A percentile compares a stretch with the other conserved stretches of the same genome.
phyloP scores from a whole-genome alignment of 2,888 invertebrate species.

The Hyposoter dolosus region DNA sequence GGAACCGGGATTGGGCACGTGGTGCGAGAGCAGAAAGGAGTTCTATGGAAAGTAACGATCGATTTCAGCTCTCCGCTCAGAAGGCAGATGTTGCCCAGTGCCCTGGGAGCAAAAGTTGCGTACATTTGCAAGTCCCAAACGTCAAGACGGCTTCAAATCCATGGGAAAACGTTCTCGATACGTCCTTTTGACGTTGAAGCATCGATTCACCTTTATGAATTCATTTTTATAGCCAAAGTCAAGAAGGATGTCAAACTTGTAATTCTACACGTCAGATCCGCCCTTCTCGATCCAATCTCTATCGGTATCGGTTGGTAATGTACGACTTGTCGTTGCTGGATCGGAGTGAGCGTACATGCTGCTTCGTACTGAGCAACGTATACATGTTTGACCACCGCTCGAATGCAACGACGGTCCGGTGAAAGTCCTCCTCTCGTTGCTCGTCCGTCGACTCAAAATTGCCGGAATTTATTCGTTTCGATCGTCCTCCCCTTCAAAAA shows the following conservation, averaged over 20 bases:
- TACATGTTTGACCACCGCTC: slow-evolving; percentile 49
- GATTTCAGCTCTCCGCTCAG: slow-evolving; percentile 58
- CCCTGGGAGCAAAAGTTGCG: slow-evolving; percentile 48
- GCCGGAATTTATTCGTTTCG: slow-evolving; percentile 47
- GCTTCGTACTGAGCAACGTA: slow-evolving; percentile 20
- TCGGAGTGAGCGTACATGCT: background rate
- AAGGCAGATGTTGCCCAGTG: slow-evolving; percentile 63
- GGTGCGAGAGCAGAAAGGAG: slow-evolving; percentile 45
- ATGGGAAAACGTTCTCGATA: background rate
- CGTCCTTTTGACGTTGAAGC: background rate
- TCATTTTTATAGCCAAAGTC: background rate
- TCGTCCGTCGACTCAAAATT: slow-evolving; percentile 31
- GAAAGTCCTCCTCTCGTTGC: slow-evolving; percentile 46
- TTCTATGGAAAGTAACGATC: slow-evolving; percentile 67
- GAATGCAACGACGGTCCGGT: slow-evolving; percentile 40
- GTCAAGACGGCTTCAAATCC: background rate
- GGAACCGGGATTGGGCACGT: slow-evolving; percentile 33
- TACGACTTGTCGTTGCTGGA: slow-evolving; percentile 33
- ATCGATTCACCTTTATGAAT: slow-evolving; percentile 5
- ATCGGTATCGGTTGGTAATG: background rate
- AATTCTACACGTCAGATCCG: background rate
- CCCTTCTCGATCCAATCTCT: background rate
- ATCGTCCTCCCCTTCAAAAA: slow-evolving; percentile 53
- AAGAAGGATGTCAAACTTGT: background rate
- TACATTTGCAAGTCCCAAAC: slow-evolving; percentile 24